These are phyloP conservation scores for Synanthedon formicaeformis DNA, from an alignment of 2,888 invertebrate species.

Conservation along the genomic window DNA sequence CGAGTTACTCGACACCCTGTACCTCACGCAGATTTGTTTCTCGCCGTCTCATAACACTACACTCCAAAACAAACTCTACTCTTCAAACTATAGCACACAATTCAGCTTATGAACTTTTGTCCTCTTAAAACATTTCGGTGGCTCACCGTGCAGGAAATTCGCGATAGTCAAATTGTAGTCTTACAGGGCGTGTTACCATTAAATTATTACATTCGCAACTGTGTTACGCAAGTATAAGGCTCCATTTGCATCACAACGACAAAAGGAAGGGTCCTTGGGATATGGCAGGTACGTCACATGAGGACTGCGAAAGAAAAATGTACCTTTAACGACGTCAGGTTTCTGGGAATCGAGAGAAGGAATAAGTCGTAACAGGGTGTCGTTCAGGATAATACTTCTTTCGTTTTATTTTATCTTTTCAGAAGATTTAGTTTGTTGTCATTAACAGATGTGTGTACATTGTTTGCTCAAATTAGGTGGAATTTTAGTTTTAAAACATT, in stretches of 20 bases:
- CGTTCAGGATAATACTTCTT: conserved; percentile 64
- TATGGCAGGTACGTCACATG: conserved; percentile 55
- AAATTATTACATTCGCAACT: conserved; percentile 66
- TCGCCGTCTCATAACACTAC: conserved; percentile 34
- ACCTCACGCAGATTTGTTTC: conserved; percentile 70
- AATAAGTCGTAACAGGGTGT: conserved; percentile 69
- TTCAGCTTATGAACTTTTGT: conserved; percentile 26
- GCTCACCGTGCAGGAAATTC: conserved; percentile 59
- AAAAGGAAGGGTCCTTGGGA: conserved; percentile 51
- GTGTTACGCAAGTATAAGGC: conserved; percentile 56
- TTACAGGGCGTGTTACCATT: conserved; percentile 60
- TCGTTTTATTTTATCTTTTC: conserved; percentile 50
- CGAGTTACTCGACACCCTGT: conserved; percentile 70
- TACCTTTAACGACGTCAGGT: conserved; percentile 66
- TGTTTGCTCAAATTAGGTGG: no score
- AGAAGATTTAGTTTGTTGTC: conserved; percentile 8
- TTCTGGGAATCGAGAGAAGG: conserved; percentile 58
- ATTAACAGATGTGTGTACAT: no score
- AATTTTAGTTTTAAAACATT: no score
- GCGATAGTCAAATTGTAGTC: conserved; percentile 71
- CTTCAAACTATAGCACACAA: conserved; percentile 30
- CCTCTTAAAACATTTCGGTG: conserved; percentile 43
- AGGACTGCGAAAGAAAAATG: conserved; percentile 69
- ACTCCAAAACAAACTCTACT: conserved; percentile 43
- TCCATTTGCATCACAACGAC: conserved; percentile 46